These are phyloP conservation scores for Cremastobaeus sp. DNA, from an alignment of 2,888 invertebrate species.

Conservation along the genomic window DNA sequence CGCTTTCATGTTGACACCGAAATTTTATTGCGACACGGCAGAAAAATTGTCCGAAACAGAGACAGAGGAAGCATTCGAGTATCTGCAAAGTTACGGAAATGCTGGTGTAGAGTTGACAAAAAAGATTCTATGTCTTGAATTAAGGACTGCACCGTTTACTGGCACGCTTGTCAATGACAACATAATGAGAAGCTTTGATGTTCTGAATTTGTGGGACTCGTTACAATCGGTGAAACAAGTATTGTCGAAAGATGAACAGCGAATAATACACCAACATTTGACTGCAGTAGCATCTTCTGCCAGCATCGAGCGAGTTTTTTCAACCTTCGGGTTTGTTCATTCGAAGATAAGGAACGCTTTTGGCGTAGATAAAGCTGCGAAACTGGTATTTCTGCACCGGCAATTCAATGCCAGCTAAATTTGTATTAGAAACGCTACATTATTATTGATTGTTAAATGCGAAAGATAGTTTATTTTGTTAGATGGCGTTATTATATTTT, in stretches of 20 bases:
- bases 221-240: constrained; percentile 11
- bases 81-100: neutral
- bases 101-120: constrained; percentile 15
- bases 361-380: constrained; percentile 16
- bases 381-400: constrained; percentile 15
- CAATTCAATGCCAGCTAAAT: constrained; percentile 5
- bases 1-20: neutral
- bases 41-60: constrained; percentile 2
- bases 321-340: constrained; percentile 23
- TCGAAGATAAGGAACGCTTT: constrained; percentile 20
- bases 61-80: constrained; percentile 2
- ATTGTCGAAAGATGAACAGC: constrained; percentile 13
- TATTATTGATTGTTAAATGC: neutral
- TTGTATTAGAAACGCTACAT: neutral
- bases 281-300: constrained; percentile 20
- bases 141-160: constrained; percentile 28
- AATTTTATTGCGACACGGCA: neutral
- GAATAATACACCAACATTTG: constrained; percentile 15
- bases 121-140: constrained; percentile 16
- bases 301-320: constrained; percentile 27
- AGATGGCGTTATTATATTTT: no score
- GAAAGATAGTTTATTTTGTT: no score
- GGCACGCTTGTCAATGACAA: constrained; percentile 12
- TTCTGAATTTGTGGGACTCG: constrained; percentile 15
- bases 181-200: constrained; percentile 8